A percentile compares a stretch with the other conserved stretches of the same genome.
Evolutionary conservation across 2,113 vertebrate genomes (phyloP).

Genomic region (Seriola rivoliana): DNA sequence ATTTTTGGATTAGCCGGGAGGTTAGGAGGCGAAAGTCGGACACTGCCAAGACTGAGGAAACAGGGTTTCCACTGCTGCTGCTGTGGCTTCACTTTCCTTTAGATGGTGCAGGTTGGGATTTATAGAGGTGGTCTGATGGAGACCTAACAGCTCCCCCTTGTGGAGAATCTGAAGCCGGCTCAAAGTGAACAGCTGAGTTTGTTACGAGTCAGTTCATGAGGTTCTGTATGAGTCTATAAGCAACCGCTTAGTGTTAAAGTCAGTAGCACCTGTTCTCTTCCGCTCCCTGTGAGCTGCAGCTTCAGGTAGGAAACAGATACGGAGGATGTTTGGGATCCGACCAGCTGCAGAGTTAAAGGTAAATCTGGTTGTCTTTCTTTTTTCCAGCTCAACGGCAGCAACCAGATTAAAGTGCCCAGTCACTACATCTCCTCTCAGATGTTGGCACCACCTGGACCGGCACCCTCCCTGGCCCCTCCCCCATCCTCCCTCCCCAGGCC

Average conservation of each 20-base stretch:
- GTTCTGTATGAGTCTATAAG: not conserved
- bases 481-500: conserved; percentile 90
- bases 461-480: conserved; percentile 71
- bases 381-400: conserved; percentile 93
- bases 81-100: not conserved
- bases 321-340: no score
- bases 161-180: not conserved
- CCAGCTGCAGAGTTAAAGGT: not conserved
- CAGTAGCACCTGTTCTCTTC: not conserved
- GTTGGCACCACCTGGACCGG: conserved; percentile 87
- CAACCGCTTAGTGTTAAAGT: not conserved
- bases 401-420: conserved; percentile 93
- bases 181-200: not conserved
- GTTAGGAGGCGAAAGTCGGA: no score
- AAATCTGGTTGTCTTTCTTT: not conserved
- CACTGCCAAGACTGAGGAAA: no score
- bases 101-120: not conserved
- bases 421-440: conserved; percentile 96
- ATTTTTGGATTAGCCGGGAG: no score
- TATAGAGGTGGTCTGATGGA: not conserved
- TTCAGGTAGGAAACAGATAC: not conserved
- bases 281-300: not conserved
- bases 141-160: not conserved
- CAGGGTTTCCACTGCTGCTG: no score
- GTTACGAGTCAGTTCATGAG: not conserved